These are phyloP conservation scores for Doris montereyensis DNA, from an alignment of 2,888 invertebrate genomes.

Conservation along the genomic window DNA sequence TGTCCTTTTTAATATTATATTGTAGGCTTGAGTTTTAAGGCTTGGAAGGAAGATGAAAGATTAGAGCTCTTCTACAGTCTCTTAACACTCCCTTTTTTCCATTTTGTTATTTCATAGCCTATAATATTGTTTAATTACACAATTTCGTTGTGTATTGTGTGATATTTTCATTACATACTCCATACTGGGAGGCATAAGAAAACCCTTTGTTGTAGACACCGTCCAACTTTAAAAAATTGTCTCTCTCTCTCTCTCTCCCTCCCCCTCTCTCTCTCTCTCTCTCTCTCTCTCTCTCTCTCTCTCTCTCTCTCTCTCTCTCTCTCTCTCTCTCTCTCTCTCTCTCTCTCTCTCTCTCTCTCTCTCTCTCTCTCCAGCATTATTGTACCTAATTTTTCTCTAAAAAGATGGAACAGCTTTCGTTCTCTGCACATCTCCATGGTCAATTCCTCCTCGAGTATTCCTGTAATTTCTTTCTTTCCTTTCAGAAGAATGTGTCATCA, in stretches of 20 bases:
- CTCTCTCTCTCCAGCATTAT: neutral
- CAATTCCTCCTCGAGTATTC: too few species aligned
- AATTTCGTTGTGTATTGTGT: too few species aligned
- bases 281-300: slow-evolving; percentile 13
- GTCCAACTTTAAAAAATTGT: neutral
- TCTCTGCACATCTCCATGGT: too few species aligned
- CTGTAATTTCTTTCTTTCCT: too few species aligned
- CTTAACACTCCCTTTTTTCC: neutral
- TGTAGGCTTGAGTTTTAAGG: neutral
- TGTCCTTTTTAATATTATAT: neutral
- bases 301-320: neutral
- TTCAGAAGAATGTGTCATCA: too few species aligned
- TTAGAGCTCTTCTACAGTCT: neutral
- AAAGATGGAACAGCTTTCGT: neutral
- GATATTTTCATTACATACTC: too few species aligned
- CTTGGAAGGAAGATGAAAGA: neutral
- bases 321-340: neutral
- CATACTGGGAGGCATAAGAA: too few species aligned
- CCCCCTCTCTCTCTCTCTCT: slow-evolving; percentile 20
- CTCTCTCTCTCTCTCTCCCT: slow-evolving; percentile 12
- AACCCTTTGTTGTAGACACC: slow-evolving; percentile 24
- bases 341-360: slow-evolving; percentile 6
- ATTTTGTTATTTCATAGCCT: neutral
- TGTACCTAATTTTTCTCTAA: neutral
- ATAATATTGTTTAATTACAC: too few species aligned